These are phyloP conservation scores for Gallinago solitaria DNA, from an alignment of 2,797 vertebrate genomes.

Conservation along the genomic window DNA sequence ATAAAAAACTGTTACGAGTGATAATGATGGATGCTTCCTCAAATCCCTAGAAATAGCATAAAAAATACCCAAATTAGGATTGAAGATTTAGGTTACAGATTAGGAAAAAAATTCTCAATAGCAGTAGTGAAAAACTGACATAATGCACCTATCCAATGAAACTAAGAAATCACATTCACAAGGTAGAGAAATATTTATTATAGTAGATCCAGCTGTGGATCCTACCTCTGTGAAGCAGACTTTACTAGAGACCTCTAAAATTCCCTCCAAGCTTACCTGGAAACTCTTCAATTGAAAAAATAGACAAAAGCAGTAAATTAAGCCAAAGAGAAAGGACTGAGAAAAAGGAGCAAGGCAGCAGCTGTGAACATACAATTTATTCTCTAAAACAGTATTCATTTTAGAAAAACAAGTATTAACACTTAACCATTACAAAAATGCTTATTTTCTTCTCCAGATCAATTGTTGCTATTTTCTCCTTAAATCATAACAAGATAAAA, in stretches of 20 bases:
- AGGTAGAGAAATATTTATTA: not conserved
- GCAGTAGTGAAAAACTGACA: not conserved
- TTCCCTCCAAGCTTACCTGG: not conserved
- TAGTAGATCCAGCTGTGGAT: not conserved
- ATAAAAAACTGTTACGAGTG: not conserved
- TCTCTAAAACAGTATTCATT: not conserved
- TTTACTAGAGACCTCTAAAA: not conserved
- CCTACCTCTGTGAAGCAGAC: not conserved
- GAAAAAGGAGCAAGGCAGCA: not conserved
- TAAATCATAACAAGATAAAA: not conserved
- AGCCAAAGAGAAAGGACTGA: not conserved
- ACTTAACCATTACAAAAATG: not conserved
- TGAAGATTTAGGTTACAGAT: not conserved
- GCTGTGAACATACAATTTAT: not conserved
- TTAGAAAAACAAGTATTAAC: not conserved
- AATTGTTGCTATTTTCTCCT: not conserved
- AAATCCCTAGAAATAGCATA: not conserved
- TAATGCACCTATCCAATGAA: not conserved
- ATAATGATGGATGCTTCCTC: not conserved
- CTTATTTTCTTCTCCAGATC: not conserved
- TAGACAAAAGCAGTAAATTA: not conserved
- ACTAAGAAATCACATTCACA: not conserved
- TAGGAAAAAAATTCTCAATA: not conserved
- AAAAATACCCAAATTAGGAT: not conserved
- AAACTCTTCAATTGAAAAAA: not conserved